Percentiles rank a stretch among this genome's conserved stretches.
Conservation (phyloP, 1,140 invertebrate species). For the Cheumatopsyche charites region DNA sequence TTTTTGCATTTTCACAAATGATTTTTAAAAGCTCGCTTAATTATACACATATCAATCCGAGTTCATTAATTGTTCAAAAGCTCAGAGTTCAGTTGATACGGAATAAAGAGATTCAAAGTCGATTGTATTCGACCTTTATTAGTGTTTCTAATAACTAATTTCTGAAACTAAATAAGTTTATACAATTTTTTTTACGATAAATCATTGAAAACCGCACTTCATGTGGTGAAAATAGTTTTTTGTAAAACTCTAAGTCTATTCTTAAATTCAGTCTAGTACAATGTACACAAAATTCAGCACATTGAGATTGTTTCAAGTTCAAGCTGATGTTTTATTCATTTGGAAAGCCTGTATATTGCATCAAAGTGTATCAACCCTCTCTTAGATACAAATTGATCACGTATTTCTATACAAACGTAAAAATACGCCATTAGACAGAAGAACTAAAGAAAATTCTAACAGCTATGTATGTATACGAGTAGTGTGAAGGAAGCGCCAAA, state of each 20-base stretch:
- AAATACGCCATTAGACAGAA: slow-evolving; percentile 15
- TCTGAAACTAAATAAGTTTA: slow-evolving; percentile 29
- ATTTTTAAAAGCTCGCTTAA: neutral
- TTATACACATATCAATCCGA: too few species aligned
- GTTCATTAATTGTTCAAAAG: too few species aligned
- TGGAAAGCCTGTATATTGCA: too few species aligned
- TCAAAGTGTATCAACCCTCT: neutral
- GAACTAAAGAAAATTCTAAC: neutral
- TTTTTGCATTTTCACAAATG: slow-evolving; percentile 4
- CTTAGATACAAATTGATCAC: slow-evolving; percentile 34
- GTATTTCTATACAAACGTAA: slow-evolving; percentile 14
- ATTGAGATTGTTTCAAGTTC: too few species aligned
- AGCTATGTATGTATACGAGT: neutral
- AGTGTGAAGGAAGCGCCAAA: slow-evolving; percentile 26
- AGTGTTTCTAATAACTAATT: neutral
- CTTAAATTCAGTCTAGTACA: too few species aligned
- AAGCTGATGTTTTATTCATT: too few species aligned
- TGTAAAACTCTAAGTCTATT: too few species aligned
- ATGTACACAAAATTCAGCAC: too few species aligned
- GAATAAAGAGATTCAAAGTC: neutral
- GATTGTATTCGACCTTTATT: slow-evolving; percentile 1
- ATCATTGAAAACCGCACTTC: too few species aligned
- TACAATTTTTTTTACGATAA: too few species aligned
- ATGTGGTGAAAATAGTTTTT: too few species aligned
- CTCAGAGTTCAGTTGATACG: neutral